Percentiles rank a stretch among this genome's conserved stretches.
These are phyloP conservation scores for Hiodon tergisus DNA, from an alignment of 2,113 vertebrate species.

Conservation along the genomic window DNA sequence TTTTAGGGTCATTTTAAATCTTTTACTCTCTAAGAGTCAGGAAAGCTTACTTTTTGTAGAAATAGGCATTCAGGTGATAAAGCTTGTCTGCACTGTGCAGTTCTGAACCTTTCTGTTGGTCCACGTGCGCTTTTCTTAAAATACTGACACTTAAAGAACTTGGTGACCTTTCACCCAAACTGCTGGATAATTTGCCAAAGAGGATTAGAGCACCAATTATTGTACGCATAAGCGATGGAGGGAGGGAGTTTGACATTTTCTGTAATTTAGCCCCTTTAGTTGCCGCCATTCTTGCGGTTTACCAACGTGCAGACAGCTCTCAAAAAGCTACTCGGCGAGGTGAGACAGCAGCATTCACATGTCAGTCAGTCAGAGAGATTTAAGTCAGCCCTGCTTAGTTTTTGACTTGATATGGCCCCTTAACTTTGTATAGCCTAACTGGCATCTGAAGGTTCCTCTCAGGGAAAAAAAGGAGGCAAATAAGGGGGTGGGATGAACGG, in stretches of 20 bases:
- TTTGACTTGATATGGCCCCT: slow-evolving; percentile 31
- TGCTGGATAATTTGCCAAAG: too few relatives aligned
- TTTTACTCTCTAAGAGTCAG: too few relatives aligned
- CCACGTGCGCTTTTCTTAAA: too few relatives aligned
- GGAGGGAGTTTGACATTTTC: slow-evolving; percentile 6
- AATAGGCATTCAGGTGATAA: too few relatives aligned
- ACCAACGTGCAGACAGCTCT: slow-evolving; percentile 33
- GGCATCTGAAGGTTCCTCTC: slow-evolving; percentile 31
- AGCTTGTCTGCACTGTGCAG: too few relatives aligned
- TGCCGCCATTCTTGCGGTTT: slow-evolving; percentile 17
- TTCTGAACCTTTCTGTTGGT: too few relatives aligned
- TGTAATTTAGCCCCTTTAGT: slow-evolving; percentile 4
- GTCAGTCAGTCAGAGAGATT: slow-evolving; percentile 38
- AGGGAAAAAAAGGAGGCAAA: slow-evolving; percentile 13
- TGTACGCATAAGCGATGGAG: neutral
- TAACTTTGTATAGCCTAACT: slow-evolving; percentile 33
- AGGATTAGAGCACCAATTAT: too few relatives aligned
- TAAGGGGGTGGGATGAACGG: slow-evolving; percentile 18
- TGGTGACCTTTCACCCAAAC: too few relatives aligned
- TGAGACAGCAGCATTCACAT: slow-evolving; percentile 39
- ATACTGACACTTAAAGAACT: too few relatives aligned
- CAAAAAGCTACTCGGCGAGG: slow-evolving; percentile 33
- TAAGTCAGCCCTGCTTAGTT: slow-evolving; percentile 31
- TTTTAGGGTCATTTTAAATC: too few relatives aligned
- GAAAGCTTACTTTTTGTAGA: too few relatives aligned